These are phyloP conservation scores for Chamaetylas fuelleborni DNA, from an alignment of 2,113 vertebrate genomes.

Conservation along the genomic window DNA sequence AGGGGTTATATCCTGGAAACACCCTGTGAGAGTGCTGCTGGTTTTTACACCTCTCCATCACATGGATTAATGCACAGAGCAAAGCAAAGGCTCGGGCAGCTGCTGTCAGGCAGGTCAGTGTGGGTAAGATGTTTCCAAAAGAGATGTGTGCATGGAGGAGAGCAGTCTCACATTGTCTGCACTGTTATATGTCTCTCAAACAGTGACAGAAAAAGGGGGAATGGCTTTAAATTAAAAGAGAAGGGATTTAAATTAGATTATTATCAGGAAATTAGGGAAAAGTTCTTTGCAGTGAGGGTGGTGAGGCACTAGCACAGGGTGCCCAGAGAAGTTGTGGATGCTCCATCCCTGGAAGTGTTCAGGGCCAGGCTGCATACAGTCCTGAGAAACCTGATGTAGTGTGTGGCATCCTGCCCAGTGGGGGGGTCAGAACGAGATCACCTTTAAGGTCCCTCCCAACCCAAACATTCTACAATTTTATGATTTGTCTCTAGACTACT, in stretches of 20 bases:
- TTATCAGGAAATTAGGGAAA: neutral
- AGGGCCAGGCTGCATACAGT: neutral
- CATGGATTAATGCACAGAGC: neutral
- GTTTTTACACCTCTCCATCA: neutral
- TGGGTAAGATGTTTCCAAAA: neutral
- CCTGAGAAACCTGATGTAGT: neutral
- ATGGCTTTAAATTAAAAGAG: neutral
- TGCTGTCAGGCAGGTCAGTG: neutral
- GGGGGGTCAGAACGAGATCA: rapidly evolving
- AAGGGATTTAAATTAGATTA: neutral
- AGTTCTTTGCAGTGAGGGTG: neutral
- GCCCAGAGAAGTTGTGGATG: neutral
- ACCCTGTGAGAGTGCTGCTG: neutral
- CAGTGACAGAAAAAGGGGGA: neutral
- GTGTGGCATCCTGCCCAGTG: neutral
- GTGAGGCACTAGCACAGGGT: neutral
- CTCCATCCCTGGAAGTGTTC: neutral
- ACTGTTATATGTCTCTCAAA: neutral
- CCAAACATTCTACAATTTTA: neutral
- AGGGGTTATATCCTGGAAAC: neutral
- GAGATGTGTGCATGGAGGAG: neutral
- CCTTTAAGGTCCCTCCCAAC: neutral
- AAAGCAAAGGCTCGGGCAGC: rapidly evolving
- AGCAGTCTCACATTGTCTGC: neutral
- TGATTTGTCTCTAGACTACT: neutral